Evolutionary conservation across 2,888 invertebrate species (phyloP), one percentile per base, ranked within the genome.

Genomic region (Palloptera scutellata): DNA sequence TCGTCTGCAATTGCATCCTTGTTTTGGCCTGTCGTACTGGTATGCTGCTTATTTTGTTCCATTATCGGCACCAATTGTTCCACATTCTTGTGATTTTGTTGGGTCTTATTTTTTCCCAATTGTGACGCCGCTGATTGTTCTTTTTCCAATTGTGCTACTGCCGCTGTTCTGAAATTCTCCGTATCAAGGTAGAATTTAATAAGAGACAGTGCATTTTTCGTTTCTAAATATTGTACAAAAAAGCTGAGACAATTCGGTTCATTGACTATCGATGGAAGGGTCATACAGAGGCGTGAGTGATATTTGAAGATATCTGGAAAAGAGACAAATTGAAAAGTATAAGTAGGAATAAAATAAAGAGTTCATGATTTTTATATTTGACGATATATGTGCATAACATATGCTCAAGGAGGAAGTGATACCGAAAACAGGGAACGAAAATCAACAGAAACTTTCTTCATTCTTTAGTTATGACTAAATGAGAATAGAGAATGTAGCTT

Each of bases 161-260:
- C 81, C 9, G 86, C 85, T 4, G 81, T 80, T 78, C 87, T 88
- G 76, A 92, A 90, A 75, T 89, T 88, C 78, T 93, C 91, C 55
- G 92, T 88, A 77, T 93, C 93, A 72, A 93, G 81, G 89, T 91
- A 93, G 82, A 93, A 92, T 81, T 91, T 91, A 1, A 94, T 87
- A 43, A 91, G 86, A 19, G 88, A 84, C 65, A 91, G 84, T 64
- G 89, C 89, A 67, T 90, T 90, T 72, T 89, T 88, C n/a, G 90
- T 87, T 78, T 95, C 94, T 89, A 97, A 89, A 84, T 90, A 97
- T 78, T 95, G 93, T 65, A 94, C 88, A 82, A 96, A 94, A 84
- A 94, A 93, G 58, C 91, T 91, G 40, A 96, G 86, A 66, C 93
- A 93, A 80, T 90, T 90, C 81, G 92, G 92, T 83, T 95, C 94